Evolutionary conservation across 2,797 vertebrate genomes (phyloP).

Genomic region (Schizopygopsis malacanthus): DNA sequence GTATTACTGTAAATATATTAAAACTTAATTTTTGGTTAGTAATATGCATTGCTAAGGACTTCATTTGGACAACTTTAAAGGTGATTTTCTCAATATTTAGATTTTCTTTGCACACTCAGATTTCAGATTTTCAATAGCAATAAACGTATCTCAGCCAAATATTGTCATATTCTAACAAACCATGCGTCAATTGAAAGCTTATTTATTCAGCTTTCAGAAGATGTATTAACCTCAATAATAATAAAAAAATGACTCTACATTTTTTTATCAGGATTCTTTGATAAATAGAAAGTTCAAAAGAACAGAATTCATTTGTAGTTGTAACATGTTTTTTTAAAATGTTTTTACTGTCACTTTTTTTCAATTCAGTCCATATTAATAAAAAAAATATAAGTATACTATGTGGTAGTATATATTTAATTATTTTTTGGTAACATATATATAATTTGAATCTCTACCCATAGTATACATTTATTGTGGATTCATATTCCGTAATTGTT

Average conservation of each 20-base stretch:
- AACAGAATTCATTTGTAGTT: background rate
- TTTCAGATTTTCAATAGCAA: too few species aligned
- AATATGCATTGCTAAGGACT: too few species aligned
- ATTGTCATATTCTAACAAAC: too few species aligned
- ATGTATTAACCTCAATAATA: too few species aligned
- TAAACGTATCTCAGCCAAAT: too few species aligned
- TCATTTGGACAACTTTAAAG: too few species aligned
- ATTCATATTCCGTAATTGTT: constrained; percentile 23
- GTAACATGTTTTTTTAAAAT: background rate
- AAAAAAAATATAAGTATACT: background rate
- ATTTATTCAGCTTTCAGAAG: too few species aligned
- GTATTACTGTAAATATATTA: too few species aligned
- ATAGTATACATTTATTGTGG: constrained; percentile 2
- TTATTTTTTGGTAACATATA: background rate
- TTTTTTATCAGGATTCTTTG: background rate
- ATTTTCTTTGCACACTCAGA: too few species aligned
- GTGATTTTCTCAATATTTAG: too few species aligned
- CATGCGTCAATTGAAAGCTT: too few species aligned
- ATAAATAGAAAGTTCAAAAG: background rate
- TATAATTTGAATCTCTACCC: background rate
- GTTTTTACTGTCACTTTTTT: background rate
- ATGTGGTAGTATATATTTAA: background rate
- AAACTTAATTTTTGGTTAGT: too few species aligned
- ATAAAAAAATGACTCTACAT: background rate
- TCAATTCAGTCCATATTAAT: background rate